Conservation (phyloP, 2,113 vertebrate genomes). For the Muntiacus reevesi region DNA sequence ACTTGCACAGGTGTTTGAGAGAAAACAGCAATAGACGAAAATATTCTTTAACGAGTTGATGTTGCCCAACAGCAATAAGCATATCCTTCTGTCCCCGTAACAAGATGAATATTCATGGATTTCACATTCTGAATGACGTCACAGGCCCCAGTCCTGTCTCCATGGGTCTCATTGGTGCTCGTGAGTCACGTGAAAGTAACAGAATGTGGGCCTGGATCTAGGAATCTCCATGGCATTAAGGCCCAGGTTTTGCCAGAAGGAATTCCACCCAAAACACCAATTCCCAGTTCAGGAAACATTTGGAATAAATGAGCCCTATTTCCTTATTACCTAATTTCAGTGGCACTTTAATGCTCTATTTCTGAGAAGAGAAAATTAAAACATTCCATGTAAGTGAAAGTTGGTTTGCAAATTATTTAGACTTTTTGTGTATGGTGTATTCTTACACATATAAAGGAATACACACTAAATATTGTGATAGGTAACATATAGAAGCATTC, state of each 20-base stretch:
- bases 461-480: background rate
- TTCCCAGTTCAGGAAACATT: background rate
- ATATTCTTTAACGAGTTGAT: background rate
- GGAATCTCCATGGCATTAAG: background rate
- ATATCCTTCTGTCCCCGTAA: background rate
- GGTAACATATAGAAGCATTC: background rate
- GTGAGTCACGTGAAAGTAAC: rapidly evolving
- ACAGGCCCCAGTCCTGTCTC: rapidly evolving
- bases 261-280: background rate
- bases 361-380: background rate
- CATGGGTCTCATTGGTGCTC: rapidly evolving
- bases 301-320: background rate
- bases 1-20: background rate
- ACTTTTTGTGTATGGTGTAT: background rate
- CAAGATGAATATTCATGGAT: background rate
- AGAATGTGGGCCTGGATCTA: rapidly evolving
- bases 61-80: background rate
- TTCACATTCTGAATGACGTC: background rate
- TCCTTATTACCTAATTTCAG: background rate
- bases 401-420: background rate
- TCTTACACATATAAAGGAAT: background rate
- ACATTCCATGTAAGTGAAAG: background rate
- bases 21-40: background rate
- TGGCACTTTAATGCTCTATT: background rate
- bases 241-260: background rate